Conservation (phyloP, 2,113 vertebrate species). For the Chionis minor region DNA sequence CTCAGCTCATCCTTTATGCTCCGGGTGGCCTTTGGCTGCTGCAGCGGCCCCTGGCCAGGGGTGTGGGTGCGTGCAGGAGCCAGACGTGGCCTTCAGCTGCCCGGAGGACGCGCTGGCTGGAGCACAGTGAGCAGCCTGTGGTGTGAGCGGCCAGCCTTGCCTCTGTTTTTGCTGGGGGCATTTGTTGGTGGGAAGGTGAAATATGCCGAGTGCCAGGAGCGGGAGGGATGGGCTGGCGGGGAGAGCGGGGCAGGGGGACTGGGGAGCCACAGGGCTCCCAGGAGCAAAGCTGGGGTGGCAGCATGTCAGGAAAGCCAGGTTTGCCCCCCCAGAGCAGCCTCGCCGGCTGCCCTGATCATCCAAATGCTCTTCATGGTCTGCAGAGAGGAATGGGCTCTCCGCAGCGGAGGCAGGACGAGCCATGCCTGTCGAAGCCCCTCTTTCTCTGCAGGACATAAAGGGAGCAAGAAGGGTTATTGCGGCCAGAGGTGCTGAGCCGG, state of each 20-base stretch:
- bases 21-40: not conserved
- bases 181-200: not conserved
- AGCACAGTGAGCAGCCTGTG: not conserved
- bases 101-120: not conserved
- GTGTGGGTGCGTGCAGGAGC: not conserved
- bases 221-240: fast-evolving
- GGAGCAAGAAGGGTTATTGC: not conserved
- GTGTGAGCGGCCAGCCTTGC: not conserved
- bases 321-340: not conserved
- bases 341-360: no score
- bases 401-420: fast-evolving
- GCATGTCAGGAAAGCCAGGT: not conserved
- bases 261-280: not conserved
- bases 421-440: fast-evolving
- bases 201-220: not conserved
- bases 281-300: not conserved
- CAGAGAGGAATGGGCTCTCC: not conserved
- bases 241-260: not conserved
- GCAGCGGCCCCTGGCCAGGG: not conserved
- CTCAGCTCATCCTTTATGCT: not conserved
- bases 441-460: not conserved
- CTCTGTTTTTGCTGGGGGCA: not conserved
- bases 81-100: not conserved
- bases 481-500: not conserved
- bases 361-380: not conserved